A percentile compares a stretch with the other conserved stretches of the same genome.
phyloP scores from a whole-genome alignment of 2,888 invertebrate species.

The Harpagoxenus sublaevis region DNA sequence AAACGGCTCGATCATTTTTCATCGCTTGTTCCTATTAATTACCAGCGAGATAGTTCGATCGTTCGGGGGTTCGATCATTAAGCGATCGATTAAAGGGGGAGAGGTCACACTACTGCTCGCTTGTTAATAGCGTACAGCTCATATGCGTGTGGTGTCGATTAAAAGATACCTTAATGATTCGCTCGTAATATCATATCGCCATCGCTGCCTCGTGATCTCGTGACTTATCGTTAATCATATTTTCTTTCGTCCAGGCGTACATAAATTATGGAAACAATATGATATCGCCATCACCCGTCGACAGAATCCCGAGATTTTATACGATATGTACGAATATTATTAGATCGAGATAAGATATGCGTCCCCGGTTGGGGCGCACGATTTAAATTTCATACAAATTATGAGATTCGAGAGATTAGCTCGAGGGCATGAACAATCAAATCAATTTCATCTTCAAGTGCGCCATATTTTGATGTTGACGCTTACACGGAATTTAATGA shows the following conservation, averaged over 20 bases:
- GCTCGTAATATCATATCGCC: conserved; percentile 62
- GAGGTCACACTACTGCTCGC: conserved; percentile 77
- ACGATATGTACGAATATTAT: conserved; percentile 2
- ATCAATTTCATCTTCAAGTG: conserved; percentile 17
- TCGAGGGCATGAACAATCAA: neutral
- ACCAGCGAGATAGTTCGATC: conserved; percentile 83
- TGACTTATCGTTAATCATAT: conserved; percentile 74
- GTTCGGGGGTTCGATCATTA: conserved; percentile 79
- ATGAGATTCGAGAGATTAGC: conserved; percentile 24
- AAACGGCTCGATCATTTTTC: conserved; percentile 77
- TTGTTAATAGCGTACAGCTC: conserved; percentile 77
- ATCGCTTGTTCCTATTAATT: conserved; percentile 83
- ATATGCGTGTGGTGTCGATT: conserved; percentile 75
- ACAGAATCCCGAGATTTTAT: conserved; percentile 17
- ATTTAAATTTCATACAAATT: conserved; percentile 37
- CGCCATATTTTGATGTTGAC: neutral
- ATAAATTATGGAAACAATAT: conserved; percentile 23
- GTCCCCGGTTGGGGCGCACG: neutral
- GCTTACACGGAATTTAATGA: neutral
- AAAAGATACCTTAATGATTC: conserved; percentile 76
- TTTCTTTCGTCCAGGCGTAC: conserved; percentile 38
- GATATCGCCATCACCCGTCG: conserved; percentile 13
- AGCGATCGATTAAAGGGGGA: conserved; percentile 84
- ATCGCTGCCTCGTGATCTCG: conserved; percentile 57
- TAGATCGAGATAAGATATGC: conserved; percentile 22